Base-by-base conservation (phyloP, 1,140 invertebrate species). In the Delia radicum region DNA sequence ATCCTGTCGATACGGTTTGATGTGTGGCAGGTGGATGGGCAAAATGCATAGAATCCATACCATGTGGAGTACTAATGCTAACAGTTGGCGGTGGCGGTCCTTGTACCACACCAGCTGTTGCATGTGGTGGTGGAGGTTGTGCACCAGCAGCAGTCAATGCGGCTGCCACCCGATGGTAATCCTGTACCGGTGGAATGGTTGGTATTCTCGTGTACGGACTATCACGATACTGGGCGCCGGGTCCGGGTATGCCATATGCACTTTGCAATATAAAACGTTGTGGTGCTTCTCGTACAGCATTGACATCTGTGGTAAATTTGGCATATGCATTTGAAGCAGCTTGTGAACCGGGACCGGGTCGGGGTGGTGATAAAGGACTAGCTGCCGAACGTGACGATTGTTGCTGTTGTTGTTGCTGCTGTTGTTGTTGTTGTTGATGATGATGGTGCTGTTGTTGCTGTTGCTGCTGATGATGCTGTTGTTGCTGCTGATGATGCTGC, bases 321-420 rank as follows among this genome's bases (percentile, higher is more conserved):
- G 81, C 78, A 73, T 82, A 85, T 29, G 76, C 82, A 29, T 79
- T 86, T 2, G 80, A 80, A 12, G 79, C 79, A 33, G 80, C 82
- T 29, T 79, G 80, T 31, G 79, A 80, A 27, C 81, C 81, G n/a
- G 78, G 81, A 76, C 81, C 82, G 65, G 84, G 79, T 62, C 84
- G 81, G 61, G 82, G 82, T 42, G 84, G 84, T 27, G 84, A 85
- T 65, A 86, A 61, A 24, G 84, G 84, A 81, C 84, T 85, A 78
- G 84, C 82, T 78, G 78, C 84, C 65, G 84, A 80, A 67, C 84
- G 79, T 24, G 81, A 81, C 26, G 77, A 79, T 76, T 84, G 80
- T 65, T 79, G 81, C 61, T 83, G 83, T 21, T 82, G 82, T 0
- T 82, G 77, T 26, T 74, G 77, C 0, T 80, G 81, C 0, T 83